Base-by-base conservation (phyloP, 1,140 invertebrate species). In the Zaprionus kolodkinae region DNA sequence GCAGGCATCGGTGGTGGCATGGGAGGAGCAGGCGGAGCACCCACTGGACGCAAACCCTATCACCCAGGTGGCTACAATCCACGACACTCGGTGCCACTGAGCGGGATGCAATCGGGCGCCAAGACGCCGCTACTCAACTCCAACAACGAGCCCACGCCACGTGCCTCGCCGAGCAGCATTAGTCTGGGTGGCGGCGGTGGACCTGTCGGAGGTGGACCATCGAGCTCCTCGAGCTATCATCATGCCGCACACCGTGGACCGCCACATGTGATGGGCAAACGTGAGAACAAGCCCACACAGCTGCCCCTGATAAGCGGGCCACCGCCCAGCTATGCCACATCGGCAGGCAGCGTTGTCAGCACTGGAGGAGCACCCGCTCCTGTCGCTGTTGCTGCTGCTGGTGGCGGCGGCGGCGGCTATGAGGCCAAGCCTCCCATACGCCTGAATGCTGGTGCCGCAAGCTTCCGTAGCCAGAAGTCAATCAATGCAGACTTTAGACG, bases 401-500 rank as follows among this genome's bases (percentile, higher is more conserved):
- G n/a, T n/a, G n/a, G n/a, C n/a, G 63, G 17, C 17, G 21, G 33
- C 43, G 38, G 64, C 27, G 25, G 76, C 52, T 80, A 82, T 36
- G 87, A 91, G 70, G 11, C 69, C 21, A 92, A 92, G 73, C 91
- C 91, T 12, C 91, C 91, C 6, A 67, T 91, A 0, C 87, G 91
- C 3, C 74, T 92, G 0, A 92, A 92, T 76, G 90, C 91, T 0
- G 84, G 69, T 12, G 91, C 91, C 6, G 90, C 91, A 50, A 88
- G 72, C 30, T 91, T 91, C 63, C 82, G 90, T 3, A 87, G 85
- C 15, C 91, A 92, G 43, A 91, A 91, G 62, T 76, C 75, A 21
- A 81, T 89, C 25, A 91, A 80, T 72, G 65, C 79, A 25, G 91
- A 92, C 74, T 92, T 80, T 11, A 56, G 91, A 15, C 91, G 91